Evolutionary conservation across 2,888 invertebrate genomes (phyloP).

Genomic region (Sisyra terminalis): DNA sequence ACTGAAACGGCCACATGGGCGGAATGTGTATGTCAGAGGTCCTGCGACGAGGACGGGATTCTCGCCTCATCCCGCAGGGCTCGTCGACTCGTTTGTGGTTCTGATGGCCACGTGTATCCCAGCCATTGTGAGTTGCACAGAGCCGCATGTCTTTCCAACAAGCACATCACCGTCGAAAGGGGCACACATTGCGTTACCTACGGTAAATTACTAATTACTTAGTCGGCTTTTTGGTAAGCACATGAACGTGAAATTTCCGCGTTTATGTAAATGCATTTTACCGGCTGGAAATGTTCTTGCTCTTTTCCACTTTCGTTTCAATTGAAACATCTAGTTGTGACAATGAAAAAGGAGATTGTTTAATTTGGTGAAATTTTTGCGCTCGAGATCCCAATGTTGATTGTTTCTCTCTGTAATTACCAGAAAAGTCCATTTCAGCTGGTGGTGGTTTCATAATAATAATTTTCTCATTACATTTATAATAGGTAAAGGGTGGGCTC

Average conservation of each 20-base stretch:
- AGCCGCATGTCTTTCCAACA: slow-evolving; percentile 37
- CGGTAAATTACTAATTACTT: slow-evolving; percentile 17
- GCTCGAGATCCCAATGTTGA: too few species aligned
- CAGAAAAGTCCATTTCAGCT: too few species aligned
- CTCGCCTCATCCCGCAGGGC: slow-evolving; percentile 19
- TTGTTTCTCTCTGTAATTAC: too few species aligned
- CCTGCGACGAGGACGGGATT: slow-evolving; percentile 24
- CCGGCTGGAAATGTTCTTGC: too few species aligned
- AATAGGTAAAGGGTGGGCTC: slow-evolving; percentile 25
- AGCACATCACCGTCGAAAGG: slow-evolving; percentile 35
- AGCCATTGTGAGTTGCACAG: slow-evolving; percentile 52
- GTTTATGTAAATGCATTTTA: too few species aligned
- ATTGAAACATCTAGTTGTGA: too few species aligned
- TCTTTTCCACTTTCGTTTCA: too few species aligned
- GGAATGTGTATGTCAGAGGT: slow-evolving; percentile 42
- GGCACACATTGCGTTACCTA: slow-evolving; percentile 31
- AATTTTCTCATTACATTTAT: slow-evolving; percentile 11
- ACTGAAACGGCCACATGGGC: slow-evolving; percentile 16
- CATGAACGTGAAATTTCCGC: too few species aligned
- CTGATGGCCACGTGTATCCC: slow-evolving; percentile 46
- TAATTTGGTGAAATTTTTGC: too few species aligned
- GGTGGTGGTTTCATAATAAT: too few species aligned
- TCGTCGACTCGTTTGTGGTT: slow-evolving; percentile 43
- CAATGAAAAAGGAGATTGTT: too few species aligned
- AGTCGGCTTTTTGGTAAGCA: too few species aligned